Evolutionary conservation across 2,113 vertebrate species (phyloP), one percentile per base, ranked within the genome.

Genomic region (Xenopus borealis): DNA sequence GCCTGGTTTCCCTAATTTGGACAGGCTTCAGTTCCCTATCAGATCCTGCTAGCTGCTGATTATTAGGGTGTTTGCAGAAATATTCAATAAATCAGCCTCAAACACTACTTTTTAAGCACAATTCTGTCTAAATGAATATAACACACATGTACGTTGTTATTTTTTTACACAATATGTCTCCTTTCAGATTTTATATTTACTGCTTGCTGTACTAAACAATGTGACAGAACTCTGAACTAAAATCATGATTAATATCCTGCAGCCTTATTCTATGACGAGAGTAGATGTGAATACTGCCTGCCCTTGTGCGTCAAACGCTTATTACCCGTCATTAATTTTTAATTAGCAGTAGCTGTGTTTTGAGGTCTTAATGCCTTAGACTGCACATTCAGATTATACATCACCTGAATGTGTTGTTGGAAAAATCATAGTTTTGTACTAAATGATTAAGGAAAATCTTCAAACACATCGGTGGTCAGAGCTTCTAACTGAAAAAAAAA

Each of bases 251-350:
- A 1, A n/a, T 55, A n/a, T 7, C 53, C 53, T 16, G 12, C 9
- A n/a, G 20, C 30, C 62, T 62, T 27, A 30, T 30, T 62, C 16
- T 16, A 10, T 40, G 17, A 63, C 59, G 20, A 27, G 30, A 16
- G 30, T 63, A 63, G 62, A 13, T 33, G 23, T 27, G 30, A 16
- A 16, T 33, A n/a, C 62, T 18, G 63, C 17, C 40, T 18, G 16
- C n/a, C 63, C 7, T n/a, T 12, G 63, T 59, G 40, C 44, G 62
- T 53, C 66, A 76, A 69, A 63, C 62, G 55, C 47, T 63, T 59
- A 69, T 76, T 76, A 76, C 40, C 46, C 45, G 20, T 69, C 30
- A 75, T 75, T 68, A 62, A 75, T 69, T 62, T 74, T 74, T 74
- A 67, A 74, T 40, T 45, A 58, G 23, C 66, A 27, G 20, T 27